Evolutionary conservation across 2,113 vertebrate genomes (phyloP), one percentile per base, ranked within the genome.

Genomic region (Nannobrachium achirus): DNA sequence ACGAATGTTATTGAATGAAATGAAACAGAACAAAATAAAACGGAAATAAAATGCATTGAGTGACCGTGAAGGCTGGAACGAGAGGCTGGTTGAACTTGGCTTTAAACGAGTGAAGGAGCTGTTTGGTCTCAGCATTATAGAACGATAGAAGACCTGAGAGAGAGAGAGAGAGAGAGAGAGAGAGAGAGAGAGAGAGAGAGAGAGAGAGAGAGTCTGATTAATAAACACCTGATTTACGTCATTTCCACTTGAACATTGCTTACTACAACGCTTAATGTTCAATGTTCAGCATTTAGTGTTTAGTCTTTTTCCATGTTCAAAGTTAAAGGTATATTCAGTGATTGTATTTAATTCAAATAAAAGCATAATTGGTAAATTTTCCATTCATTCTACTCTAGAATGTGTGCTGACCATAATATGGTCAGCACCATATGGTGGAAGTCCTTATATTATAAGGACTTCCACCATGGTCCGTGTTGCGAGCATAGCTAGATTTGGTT

Each of bases 61-160:
- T 95, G 73, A 98, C 97, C 80, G 95, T 97, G 83, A 99, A 98
- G 49, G 95, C 97, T 6, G 96, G 97, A 20, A 98, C 55, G 11
- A 99, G 88, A 0, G 97, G 94, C 7, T 97, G 95, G 56, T 88
- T 93, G 89, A 98, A 99, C 80, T 95, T 97, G 51, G 93, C 92
- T 89, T 94, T 96, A 90, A 98, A 99, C 61, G 91, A 91, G 76
- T 98, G 89, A 18, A 99, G 89, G 81, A 97, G 90, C 55, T 93
- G 92, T 88, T 94, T 95, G 41, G 88, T 94, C 49, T 91, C 89
- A 38, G 94, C 94, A 10, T 99, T 95, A 64, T 96, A 94, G 79
- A 99, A 99, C 9, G 89, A 84, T 0, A 99, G 89, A 15, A 95
- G 95, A 88, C 97, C 96, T 98, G 75, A 77, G 89, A 91, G 25